phyloP scores from a whole-genome alignment of 2,888 invertebrate species.

The Eristalis intricaria region DNA sequence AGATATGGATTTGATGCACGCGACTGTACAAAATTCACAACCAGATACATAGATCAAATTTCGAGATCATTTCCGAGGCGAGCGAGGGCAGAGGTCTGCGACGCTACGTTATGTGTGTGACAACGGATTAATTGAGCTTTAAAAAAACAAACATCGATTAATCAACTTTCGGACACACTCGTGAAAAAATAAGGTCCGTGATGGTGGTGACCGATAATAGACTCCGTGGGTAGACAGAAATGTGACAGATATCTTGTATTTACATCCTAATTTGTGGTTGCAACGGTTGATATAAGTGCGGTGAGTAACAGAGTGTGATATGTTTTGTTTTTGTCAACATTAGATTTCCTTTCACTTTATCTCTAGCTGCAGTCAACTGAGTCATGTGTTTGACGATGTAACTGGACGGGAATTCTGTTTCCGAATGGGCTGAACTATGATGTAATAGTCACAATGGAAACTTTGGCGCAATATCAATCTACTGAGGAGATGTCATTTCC shows the following conservation, averaged over 20 bases:
- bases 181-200: not conserved
- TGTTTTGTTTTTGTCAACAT: not conserved
- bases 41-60: not conserved
- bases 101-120: not conserved
- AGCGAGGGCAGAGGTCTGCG: not conserved
- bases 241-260: not conserved
- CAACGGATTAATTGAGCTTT: constrained; percentile 1
- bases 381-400: not conserved
- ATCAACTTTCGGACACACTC: constrained; percentile 1
- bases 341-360: not conserved
- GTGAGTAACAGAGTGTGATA: not conserved
- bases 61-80: not conserved
- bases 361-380: not conserved
- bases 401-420: not conserved
- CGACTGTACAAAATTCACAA: not conserved
- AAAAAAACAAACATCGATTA: not conserved
- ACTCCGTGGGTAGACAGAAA: not conserved
- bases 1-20: not conserved
- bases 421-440: not conserved
- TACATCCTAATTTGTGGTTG: not conserved
- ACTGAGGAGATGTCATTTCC: not conserved
- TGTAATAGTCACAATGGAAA: not conserved
- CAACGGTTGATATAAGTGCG: not conserved
- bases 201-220: not conserved
- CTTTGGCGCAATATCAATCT: not conserved